Percentiles rank a stretch among this genome's conserved stretches.
These are phyloP conservation scores for Dermatemys mawii DNA, from an alignment of 2,113 vertebrate species.

Conservation along the genomic window DNA sequence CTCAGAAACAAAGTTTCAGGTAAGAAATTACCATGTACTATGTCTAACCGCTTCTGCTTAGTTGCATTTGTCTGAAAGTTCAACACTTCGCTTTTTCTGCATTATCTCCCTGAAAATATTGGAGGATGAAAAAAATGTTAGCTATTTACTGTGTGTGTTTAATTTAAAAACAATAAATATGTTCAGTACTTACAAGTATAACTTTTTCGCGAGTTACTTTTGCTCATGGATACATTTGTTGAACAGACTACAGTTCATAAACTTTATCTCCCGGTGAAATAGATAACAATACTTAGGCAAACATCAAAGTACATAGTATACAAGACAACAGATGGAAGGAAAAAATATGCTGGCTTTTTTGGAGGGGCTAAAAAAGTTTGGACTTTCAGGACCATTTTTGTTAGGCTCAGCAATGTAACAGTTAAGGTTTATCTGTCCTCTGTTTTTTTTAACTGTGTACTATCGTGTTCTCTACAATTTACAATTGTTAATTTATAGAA, in stretches of 20 bases:
- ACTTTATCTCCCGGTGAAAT: not conserved
- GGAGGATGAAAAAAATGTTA: not conserved
- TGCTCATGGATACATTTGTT: not conserved
- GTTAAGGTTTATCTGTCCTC: not conserved
- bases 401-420: not conserved
- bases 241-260: not conserved
- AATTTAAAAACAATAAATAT: not conserved
- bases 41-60: conserved; percentile 72
- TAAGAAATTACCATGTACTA: conserved; percentile 82
- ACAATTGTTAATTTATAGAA: not conserved
- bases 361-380: not conserved
- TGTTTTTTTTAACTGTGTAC: not conserved
- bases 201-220: not conserved
- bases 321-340: not conserved
- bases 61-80: conserved; percentile 57
- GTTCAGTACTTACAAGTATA: not conserved
- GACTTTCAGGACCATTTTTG: not conserved
- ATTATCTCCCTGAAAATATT: not conserved
- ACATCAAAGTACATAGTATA: not conserved
- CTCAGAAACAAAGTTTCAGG: conserved; percentile 84
- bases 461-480: not conserved
- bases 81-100: conserved; percentile 53
- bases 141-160: not conserved
- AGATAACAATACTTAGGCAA: not conserved
- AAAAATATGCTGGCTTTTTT: not conserved